Conservation (phyloP, 2,888 invertebrate species). For the Acholoe squamosa region DNA sequence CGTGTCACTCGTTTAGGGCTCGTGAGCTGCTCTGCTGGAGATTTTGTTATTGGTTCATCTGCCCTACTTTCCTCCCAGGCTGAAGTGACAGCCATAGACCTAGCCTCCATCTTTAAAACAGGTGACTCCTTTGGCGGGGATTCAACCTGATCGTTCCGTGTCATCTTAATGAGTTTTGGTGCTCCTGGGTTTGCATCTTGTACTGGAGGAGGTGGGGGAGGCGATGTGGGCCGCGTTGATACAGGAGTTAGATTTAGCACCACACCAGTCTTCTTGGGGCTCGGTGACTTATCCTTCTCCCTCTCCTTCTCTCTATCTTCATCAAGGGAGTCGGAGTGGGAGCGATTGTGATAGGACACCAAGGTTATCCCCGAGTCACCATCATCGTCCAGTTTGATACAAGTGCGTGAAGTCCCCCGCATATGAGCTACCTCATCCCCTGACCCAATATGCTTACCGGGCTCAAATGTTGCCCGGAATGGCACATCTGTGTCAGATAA, state of each 20-base stretch:
- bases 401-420: neutral
- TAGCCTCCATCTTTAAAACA: constrained; percentile 30
- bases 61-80: neutral
- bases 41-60: neutral
- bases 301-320: neutral
- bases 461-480: constrained; percentile 59
- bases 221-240: neutral
- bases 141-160: neutral
- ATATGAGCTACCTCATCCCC: neutral
- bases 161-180: constrained; percentile 21
- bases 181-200: neutral
- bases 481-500: constrained; percentile 52
- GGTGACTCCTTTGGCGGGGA: neutral
- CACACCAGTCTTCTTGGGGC: constrained; percentile 8
- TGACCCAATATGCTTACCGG: neutral
- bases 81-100: neutral
- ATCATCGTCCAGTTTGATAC: constrained; percentile 57
- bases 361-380: constrained; percentile 62
- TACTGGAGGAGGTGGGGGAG: neutral
- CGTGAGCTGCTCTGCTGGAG: neutral
- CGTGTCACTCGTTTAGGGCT: neutral
- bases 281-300: neutral
- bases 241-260: neutral
- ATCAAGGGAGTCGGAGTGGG: constrained; percentile 41
- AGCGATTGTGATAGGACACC: constrained; percentile 54